Evolutionary conservation across 2,113 vertebrate genomes (phyloP).

Genomic region (Cyrtonyx montezumae): DNA sequence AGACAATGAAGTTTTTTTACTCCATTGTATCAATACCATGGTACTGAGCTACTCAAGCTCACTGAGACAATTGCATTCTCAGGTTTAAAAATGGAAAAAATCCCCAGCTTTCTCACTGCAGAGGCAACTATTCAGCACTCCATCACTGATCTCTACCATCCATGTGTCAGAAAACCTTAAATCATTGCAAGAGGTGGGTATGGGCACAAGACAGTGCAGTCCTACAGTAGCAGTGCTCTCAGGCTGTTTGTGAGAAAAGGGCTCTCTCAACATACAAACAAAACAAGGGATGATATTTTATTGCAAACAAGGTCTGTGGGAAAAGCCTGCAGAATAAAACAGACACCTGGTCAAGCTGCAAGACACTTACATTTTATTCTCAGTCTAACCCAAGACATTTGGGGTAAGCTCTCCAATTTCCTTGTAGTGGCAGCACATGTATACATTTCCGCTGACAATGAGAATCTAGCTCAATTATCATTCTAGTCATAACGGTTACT

Average conservation of each 20-base stretch:
- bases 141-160: background rate
- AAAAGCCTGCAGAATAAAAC: background rate
- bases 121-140: background rate
- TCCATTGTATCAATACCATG: background rate
- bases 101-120: background rate
- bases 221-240: background rate
- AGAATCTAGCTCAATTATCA: slow-evolving; percentile 36
- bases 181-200: background rate
- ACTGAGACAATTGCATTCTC: background rate
- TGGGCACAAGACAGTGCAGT: background rate
- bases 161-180: background rate
- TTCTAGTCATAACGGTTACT: background rate
- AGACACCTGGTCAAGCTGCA: background rate
- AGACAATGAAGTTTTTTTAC: background rate
- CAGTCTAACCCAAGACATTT: background rate
- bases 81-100: background rate
- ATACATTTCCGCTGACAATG: background rate
- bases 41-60: background rate
- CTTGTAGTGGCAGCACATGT: background rate
- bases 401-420: background rate
- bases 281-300: background rate
- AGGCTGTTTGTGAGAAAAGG: background rate
- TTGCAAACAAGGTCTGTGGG: background rate
- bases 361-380: background rate
- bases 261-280: background rate